A percentile compares a stretch with the other conserved stretches of the same genome.
Evolutionary conservation across 2,888 invertebrate species (phyloP).

Genomic region (Cacoxenus indagator): DNA sequence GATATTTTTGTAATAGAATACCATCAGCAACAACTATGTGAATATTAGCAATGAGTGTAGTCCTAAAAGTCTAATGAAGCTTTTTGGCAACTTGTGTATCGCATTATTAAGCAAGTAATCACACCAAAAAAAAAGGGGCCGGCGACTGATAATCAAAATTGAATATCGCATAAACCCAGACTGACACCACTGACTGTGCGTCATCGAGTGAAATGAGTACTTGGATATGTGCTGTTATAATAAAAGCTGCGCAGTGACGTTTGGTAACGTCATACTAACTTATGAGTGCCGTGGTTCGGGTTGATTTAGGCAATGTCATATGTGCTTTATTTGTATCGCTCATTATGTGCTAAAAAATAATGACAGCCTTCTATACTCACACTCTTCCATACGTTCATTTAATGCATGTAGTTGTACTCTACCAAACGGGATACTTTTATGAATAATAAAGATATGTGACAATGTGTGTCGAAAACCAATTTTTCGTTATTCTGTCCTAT

Average conservation of each 20-base stretch:
- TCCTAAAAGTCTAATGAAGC: neutral
- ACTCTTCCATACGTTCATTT: too few species aligned
- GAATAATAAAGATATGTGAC: constrained; percentile 1
- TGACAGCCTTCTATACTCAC: neutral
- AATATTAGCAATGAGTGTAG: neutral
- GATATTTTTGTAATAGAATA: neutral
- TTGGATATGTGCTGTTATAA: neutral
- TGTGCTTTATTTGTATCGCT: constrained; percentile 8
- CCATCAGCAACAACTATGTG: neutral
- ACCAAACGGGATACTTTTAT: neutral
- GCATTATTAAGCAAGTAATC: constrained; percentile 36
- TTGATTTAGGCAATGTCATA: constrained; percentile 8
- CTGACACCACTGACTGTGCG: neutral
- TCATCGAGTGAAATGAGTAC: neutral
- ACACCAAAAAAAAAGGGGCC: constrained; percentile 27
- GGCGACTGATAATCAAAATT: neutral
- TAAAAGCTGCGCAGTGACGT: neutral
- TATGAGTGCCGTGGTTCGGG: too few species aligned
- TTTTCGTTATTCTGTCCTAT: constrained; percentile 24
- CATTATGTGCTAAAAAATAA: constrained; percentile 10
- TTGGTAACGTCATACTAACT: neutral
- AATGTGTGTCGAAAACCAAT: constrained; percentile 37
- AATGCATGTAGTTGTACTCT: too few species aligned
- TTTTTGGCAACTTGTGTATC: neutral
- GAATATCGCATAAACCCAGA: neutral